Base-by-base conservation (phyloP, 2,797 vertebrate species). In the Aphelocoma californica region DNA sequence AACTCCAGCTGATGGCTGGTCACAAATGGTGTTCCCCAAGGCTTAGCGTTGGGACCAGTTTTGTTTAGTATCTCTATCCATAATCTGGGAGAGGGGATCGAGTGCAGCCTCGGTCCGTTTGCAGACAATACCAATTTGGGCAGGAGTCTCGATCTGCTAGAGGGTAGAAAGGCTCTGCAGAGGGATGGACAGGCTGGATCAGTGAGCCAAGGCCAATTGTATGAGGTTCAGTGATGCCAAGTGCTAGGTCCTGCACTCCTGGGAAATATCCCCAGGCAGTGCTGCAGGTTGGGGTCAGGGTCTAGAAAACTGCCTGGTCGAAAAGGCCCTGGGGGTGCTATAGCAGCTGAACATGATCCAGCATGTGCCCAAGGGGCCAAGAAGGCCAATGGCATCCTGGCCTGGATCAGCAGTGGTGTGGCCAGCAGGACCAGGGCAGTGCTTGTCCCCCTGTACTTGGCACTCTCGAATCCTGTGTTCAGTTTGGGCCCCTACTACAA, bases 381-480 rank as follows among this genome's bases (percentile, higher is more conserved):
- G 54, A 38, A 44, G 12, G 25, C 62, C 18, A 1, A 0, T 28
- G 31, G 6, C 31, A 62, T 1, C 31, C 38, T 75, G 64, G 14
- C 16, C 19, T 45, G 21, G 0, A 6, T 32, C 57, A 75, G 57
- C 5, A 8, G 0, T 13, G 0, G 15, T 40, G 12, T 28, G 50
- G 16, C 24, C 29, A 91, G 62, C 50, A 64, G 70, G 44, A 62
- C 0, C n/a, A 70, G 29, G 56, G 14, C 62, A 74, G 69, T 7
- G 56, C 62, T 1, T 0, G 0, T 57, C 18, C 44, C 18, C 10
- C 45, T 71, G 66, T 12, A 2, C 13, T 3, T 1, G 0, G 51
- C 29, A 20, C 38, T 57, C 44, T 86, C 6, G 0, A 57, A 64
- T 64, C 5, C 29, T 70, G 38, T 18, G 38, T 0, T 13, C 50